These are phyloP conservation scores for Campylomormyrus numenius DNA, from an alignment of 2,113 vertebrate species.

Conservation along the genomic window DNA sequence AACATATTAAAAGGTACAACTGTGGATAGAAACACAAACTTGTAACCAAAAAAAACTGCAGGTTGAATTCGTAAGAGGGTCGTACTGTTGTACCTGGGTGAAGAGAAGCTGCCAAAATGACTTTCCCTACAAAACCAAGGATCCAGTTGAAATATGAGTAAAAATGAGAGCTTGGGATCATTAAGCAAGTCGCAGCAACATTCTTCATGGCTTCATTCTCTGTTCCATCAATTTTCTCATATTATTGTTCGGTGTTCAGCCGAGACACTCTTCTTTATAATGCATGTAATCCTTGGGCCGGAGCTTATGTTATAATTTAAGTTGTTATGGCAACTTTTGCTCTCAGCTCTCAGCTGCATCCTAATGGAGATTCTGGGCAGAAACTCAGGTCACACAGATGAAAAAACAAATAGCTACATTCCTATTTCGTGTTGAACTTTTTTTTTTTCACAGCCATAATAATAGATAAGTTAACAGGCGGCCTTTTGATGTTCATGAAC, in stretches of 20 bases:
- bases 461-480: background rate
- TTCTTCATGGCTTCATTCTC: background rate
- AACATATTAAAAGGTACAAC: background rate
- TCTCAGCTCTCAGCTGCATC: background rate
- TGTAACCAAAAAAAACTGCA: background rate
- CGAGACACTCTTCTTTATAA: background rate
- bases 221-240: background rate
- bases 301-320: background rate
- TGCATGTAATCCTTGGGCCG: background rate
- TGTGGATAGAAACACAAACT: background rate
- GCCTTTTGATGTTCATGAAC: background rate
- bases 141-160: background rate
- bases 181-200: background rate
- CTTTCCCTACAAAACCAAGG: background rate
- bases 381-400: slow-evolving; percentile 10
- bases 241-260: background rate
- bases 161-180: background rate
- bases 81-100: background rate
- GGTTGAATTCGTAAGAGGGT: background rate
- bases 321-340: slow-evolving; percentile 1
- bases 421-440: background rate
- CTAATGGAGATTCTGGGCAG: background rate
- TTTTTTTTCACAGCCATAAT: background rate
- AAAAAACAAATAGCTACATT: slow-evolving; percentile 9
- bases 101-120: background rate